These are phyloP conservation scores for Gnathonemus longibarbis DNA, from an alignment of 2,113 vertebrate species.

Conservation along the genomic window DNA sequence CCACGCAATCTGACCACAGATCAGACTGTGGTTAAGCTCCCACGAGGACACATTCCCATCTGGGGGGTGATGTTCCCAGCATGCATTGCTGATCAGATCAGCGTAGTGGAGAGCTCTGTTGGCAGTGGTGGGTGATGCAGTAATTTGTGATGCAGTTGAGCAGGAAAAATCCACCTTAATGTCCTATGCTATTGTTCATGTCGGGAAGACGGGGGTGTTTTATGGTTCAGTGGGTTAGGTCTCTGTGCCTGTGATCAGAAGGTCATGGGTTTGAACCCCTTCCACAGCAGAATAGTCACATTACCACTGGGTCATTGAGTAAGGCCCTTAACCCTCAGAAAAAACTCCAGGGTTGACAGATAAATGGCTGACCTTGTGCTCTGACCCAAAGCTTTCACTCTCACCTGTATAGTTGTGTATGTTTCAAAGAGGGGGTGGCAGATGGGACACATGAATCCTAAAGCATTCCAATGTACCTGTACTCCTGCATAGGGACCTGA, in stretches of 20 bases:
- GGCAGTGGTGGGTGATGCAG: not conserved
- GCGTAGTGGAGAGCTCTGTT: not conserved
- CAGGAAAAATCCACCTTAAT: not conserved
- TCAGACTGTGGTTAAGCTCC: slow-evolving; percentile 36
- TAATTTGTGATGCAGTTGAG: not conserved
- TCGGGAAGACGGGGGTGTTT: not conserved
- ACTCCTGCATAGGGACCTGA: not conserved
- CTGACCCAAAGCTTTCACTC: not conserved
- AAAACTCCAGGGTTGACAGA: not conserved
- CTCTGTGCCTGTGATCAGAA: not conserved
- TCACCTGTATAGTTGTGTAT: not conserved
- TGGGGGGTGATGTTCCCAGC: slow-evolving; percentile 37
- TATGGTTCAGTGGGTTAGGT: not conserved
- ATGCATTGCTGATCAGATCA: not conserved
- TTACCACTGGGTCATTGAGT: not conserved
- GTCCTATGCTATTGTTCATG: not conserved
- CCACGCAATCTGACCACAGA: slow-evolving; percentile 6
- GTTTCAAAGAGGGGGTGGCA: not conserved
- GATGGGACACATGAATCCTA: not conserved
- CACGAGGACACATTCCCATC: slow-evolving; percentile 22
- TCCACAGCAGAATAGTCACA: not conserved
- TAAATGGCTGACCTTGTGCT: not conserved
- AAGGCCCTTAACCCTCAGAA: not conserved
- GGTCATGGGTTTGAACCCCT: not conserved
- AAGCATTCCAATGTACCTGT: not conserved